Conservation (phyloP, 1,140 invertebrate genomes). For the Tetraneura akinire region DNA sequence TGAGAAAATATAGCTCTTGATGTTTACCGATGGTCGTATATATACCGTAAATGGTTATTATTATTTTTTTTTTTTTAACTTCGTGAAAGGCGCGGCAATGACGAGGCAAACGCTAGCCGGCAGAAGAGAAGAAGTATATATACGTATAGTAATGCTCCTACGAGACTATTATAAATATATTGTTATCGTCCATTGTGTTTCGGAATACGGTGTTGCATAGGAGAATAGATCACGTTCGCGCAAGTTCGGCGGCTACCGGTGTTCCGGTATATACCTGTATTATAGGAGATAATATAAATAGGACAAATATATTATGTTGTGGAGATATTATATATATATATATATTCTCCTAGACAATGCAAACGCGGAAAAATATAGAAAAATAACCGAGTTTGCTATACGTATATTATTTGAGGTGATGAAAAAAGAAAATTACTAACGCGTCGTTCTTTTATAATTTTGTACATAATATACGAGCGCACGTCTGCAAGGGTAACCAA, state of each 20-base stretch:
- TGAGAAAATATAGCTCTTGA: no score
- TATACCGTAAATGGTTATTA: slow-evolving; percentile 47
- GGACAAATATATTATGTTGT: no score
- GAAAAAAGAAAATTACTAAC: neutral
- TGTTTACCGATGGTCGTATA: slow-evolving; percentile 50
- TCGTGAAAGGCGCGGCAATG: slow-evolving; percentile 44
- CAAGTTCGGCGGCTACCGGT: slow-evolving; percentile 39
- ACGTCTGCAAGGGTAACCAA: no score
- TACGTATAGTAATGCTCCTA: neutral
- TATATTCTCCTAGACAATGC: neutral
- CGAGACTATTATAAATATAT: neutral
- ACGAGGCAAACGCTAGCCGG: slow-evolving; percentile 20
- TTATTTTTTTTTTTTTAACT: slow-evolving; percentile 21
- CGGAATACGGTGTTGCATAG: neutral
- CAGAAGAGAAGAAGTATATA: neutral
- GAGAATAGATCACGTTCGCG: slow-evolving; percentile 40
- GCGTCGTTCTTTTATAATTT: neutral
- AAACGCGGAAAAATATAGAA: slow-evolving; percentile 21
- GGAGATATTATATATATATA: no score
- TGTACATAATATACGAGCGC: no score
- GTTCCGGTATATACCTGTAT: no score
- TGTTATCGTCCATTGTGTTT: slow-evolving; percentile 26
- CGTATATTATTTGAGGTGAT: slow-evolving; percentile 22
- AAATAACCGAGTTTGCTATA: slow-evolving; percentile 26
- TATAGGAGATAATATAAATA: neutral